Conservation (phyloP, 2,888 invertebrate genomes). For the Drosophila aldrichi region DNA sequence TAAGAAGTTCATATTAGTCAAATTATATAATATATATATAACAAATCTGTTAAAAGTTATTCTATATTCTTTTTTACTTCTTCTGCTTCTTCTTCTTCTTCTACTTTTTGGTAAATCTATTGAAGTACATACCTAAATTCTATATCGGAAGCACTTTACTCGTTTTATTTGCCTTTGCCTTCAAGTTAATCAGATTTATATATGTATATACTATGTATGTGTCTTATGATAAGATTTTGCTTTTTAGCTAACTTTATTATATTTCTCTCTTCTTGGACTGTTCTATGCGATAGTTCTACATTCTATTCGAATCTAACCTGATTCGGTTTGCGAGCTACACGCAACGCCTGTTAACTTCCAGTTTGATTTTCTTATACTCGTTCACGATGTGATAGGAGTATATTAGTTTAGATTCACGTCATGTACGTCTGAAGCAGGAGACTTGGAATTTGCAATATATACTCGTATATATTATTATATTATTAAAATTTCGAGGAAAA, state of each 20-base stretch:
- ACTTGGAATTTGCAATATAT: background rate
- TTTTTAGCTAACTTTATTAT: background rate
- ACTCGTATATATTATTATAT: background rate
- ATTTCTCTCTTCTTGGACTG: constrained; percentile 32
- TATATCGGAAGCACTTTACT: constrained; percentile 77
- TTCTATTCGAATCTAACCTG: constrained; percentile 57
- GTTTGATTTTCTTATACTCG: background rate
- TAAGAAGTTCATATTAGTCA: background rate
- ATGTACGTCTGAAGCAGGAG: background rate
- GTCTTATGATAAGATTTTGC: background rate
- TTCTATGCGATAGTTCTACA: constrained; percentile 19
- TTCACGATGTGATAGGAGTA: background rate
- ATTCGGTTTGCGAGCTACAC: constrained; percentile 46
- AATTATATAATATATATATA: background rate
- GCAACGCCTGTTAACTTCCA: constrained; percentile 63
- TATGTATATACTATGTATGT: constrained; percentile 6
- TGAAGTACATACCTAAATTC: constrained; percentile 64
- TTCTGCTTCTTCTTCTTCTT: background rate
- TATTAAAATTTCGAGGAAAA: background rate
- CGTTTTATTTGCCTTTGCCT: constrained; percentile 75
- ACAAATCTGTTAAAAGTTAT: background rate
- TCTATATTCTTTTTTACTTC: constrained; percentile 3
- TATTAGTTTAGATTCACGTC: background rate
- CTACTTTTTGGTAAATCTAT: constrained; percentile 41
- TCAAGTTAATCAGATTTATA: constrained; percentile 44